Base-by-base conservation (phyloP, 2,113 vertebrate species). In the Benitochromis conjunctus region DNA sequence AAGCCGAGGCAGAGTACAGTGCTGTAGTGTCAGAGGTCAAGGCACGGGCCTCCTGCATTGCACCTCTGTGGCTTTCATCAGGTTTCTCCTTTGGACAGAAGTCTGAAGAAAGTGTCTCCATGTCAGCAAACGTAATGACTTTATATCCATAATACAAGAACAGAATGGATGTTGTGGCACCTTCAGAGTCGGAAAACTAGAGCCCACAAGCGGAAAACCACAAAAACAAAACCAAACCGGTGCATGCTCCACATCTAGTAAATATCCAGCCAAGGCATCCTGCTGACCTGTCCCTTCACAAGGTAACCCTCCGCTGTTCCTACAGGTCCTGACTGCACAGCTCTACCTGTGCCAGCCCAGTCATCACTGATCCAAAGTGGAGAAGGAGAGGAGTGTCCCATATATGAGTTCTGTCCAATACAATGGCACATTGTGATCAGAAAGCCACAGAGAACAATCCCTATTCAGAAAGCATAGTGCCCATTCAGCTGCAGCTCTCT, bases 371-470 rank as follows among this genome's bases (percentile, higher is more conserved):
- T 60, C 56, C 84, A 46, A 43, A 90, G 80, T 87, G 79, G 69
- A 82, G 86, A 48, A 26, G 62, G 38, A 89, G 92, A 92, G 91
- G 92, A 93, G 91, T 84, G 92, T 94, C 94, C 88, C 95, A 95
- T 96, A 95, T 96, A 96, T 96, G 94, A 88, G 91, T 91, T 93
- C 92, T 94, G 95, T 95, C 92, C 91, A 94, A 90, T 92, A 96
- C 96, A 96, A 96, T 96, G 94, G 95, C 78, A 94, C 96, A 96
- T 94, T 96, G 96, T 96, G 93, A 95, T 92, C 89, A 91, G 88
- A 88, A 91, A 83, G 84, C 79, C 38, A 53, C 83, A 19, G 81
- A 94, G 92, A 94, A 97, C 95, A 96, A 95, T 96, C 94, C 91
- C 91, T 26, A 92, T 95, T 95, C 92, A 95, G 79, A 93, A 83